Base-by-base conservation (phyloP, 1,140 invertebrate genomes). In the Bombus pascuorum region DNA sequence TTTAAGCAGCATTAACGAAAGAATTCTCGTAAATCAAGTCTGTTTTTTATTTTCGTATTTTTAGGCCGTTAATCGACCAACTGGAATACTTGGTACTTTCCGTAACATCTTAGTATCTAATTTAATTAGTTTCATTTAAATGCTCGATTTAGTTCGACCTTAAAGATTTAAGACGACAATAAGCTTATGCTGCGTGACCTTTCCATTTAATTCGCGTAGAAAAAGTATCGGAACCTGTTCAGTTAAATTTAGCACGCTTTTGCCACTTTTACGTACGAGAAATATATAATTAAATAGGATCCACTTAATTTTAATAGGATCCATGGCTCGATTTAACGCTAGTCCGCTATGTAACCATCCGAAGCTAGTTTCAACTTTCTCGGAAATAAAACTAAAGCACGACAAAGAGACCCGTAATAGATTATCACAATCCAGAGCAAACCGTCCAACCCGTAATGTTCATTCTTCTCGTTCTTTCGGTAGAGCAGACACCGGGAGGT, bases 391-490 rank as follows among this genome's bases (percentile, higher is more conserved):
- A 8, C 12, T n/a, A 44, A 42, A 73, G 42, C 15, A 5, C 13
- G 34, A 39, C 28, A 76, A 42, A 65, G 53, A 78, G 62, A n/a
- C 15, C 22, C 37, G 57, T 32, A 62, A 68, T 68, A 39, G 77
- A 79, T 79, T 47, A 86, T 87, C 87, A 77, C 83, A 34, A 87
- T 66, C 70, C 81, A 57, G 25, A 28, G 74, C 87, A 87, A 87
- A 83, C 25, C 62, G 32, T 57, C 32, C 78, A 76, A 65, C 80
- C 75, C 37, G 75, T 34, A 76, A 42, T 78, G 57, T 18, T 34
- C 75, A 78, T 78, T 78, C 75, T 78, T 81, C 79, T 89, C 77
- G 80, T 90, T 89, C 91, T 87, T 88, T 89, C 86, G 75, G 85
- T 76, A 81, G 81, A 89, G 71, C 76, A 80, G 88, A 88, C 87